A percentile compares a stretch with the other conserved stretches of the same genome.
phyloP scores from a whole-genome alignment of 2,888 invertebrate species.

The Strigamia maritima region DNA sequence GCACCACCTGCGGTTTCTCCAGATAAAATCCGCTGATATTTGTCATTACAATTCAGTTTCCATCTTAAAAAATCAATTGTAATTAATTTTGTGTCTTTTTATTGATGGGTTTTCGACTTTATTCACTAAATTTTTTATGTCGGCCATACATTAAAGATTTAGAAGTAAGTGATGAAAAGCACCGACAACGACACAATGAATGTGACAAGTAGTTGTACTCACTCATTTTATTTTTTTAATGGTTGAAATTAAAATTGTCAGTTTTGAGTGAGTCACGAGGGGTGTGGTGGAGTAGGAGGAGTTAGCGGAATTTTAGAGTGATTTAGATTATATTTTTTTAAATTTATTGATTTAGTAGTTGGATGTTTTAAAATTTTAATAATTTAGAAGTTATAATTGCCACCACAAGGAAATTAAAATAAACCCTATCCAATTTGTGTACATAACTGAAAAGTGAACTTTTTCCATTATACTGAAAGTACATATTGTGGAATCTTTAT shows the following conservation, averaged over 20 bases:
- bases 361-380: not conserved
- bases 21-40: not conserved
- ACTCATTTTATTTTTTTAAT: not conserved
- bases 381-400: not conserved
- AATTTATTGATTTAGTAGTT: not conserved
- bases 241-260: not conserved
- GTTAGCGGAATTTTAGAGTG: not conserved
- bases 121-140: not conserved
- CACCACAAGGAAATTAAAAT: too few species aligned
- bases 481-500: too few species aligned
- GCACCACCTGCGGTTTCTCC: conserved; percentile 5
- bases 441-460: too few species aligned
- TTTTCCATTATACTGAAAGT: too few species aligned
- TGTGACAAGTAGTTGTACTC: not conserved
- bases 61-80: not conserved
- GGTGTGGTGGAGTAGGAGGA: not conserved
- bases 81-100: not conserved
- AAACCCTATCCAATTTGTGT: too few species aligned
- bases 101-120: too few species aligned
- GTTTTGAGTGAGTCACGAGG: not conserved
- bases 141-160: too few species aligned
- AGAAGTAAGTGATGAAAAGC: too few species aligned
- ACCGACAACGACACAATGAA: too few species aligned
- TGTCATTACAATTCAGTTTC: not conserved
- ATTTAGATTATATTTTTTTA: not conserved